Conservation (phyloP, 2,113 vertebrate genomes). For the Rissa tridactyla region DNA sequence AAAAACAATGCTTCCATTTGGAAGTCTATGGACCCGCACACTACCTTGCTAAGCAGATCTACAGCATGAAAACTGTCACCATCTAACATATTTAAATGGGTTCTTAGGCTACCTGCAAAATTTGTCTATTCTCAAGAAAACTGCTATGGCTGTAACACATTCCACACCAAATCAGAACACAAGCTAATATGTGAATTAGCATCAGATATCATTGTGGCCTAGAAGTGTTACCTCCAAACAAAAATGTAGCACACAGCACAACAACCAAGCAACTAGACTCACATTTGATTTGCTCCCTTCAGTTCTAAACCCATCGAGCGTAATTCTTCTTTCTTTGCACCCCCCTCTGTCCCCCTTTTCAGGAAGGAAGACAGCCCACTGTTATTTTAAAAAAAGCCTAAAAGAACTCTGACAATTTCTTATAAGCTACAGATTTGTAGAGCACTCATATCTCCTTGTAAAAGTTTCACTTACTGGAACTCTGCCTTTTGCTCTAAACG, state of each 20-base stretch:
- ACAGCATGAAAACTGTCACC: not conserved
- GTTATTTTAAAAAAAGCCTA: not conserved
- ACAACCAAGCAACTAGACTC: not conserved
- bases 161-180: not conserved
- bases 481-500: slow-evolving; percentile 91
- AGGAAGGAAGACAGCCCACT: not conserved
- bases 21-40: not conserved
- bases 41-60: not conserved
- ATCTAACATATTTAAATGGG: not conserved
- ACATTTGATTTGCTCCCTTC: not conserved
- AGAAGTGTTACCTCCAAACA: not conserved
- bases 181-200: not conserved
- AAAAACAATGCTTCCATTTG: not conserved
- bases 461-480: slow-evolving; percentile 84
- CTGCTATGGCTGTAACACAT: not conserved
- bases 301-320: not conserved
- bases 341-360: too few species aligned
- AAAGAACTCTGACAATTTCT: not conserved
- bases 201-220: not conserved
- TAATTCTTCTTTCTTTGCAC: not conserved
- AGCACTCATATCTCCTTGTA: not conserved
- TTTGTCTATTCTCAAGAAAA: not conserved
- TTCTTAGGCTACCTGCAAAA: not conserved
- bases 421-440: not conserved
- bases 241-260: not conserved